Percentiles rank a stretch among this genome's conserved stretches.
These are phyloP conservation scores for Pygocentrus nattereri DNA, from an alignment of 2,797 vertebrate genomes.

Conservation along the genomic window DNA sequence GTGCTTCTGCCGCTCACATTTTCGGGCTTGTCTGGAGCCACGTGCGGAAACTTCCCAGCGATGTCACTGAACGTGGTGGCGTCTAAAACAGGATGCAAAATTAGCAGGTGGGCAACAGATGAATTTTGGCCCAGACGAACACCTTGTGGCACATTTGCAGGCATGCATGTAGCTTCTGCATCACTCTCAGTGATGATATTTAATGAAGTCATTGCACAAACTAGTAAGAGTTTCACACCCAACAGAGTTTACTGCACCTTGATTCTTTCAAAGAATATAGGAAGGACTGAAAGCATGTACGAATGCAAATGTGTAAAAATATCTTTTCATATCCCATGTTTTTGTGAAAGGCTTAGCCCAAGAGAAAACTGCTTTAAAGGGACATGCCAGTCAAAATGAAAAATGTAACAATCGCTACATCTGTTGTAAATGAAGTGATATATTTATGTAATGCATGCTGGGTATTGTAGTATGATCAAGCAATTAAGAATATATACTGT, in stretches of 20 bases:
- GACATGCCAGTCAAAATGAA: background rate
- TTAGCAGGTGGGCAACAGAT: background rate
- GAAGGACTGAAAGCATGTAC: background rate
- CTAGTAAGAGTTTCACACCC: too few relatives aligned
- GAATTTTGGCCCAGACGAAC: background rate
- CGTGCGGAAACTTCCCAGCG: slow-evolving; percentile 86
- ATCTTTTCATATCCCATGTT: background rate
- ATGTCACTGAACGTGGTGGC: slow-evolving; percentile 77
- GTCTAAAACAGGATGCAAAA: slow-evolving; percentile 76
- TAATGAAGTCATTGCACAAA: background rate
- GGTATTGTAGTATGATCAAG: background rate
- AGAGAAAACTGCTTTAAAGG: background rate
- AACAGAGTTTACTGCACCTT: too few relatives aligned
- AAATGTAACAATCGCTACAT: background rate
- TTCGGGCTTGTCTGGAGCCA: slow-evolving; percentile 84
- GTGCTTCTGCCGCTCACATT: slow-evolving; percentile 82
- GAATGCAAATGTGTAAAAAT: background rate
- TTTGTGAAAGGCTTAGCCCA: background rate
- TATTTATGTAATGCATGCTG: too few relatives aligned
- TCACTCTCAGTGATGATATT: too few relatives aligned
- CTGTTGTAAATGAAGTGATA: background rate
- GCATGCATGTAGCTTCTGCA: background rate
- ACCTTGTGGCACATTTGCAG: background rate
- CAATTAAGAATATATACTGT: background rate
- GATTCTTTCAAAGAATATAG: background rate